Evolutionary conservation across 2,113 vertebrate species (phyloP), one percentile per base, ranked within the genome.

Genomic region (Epinephelus moara): DNA sequence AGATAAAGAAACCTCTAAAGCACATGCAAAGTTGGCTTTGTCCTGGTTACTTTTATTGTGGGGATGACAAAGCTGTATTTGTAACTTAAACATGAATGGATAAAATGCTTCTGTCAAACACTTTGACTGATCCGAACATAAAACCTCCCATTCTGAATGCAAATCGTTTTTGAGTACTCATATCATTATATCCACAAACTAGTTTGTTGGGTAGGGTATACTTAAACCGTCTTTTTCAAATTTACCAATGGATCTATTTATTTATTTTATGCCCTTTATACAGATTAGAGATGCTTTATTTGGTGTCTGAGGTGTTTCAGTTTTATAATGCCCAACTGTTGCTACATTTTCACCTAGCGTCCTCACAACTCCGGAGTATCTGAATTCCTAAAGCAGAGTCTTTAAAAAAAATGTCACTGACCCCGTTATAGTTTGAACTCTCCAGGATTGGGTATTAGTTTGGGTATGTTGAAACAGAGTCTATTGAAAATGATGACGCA

Each of bases 11-110:
- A 64, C 37, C 2, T 13, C 4, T 33, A 61, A 86, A 82, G 23
- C 66, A 42, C 62, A 56, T 17, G 70, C 25, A 76, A 88, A 69
- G 11, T 70, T 19, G 15, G 8, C 55, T 50, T 75, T 59, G 70
- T 53, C 40, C n/a, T 0, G 3, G 14, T 30, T 30, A 19, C 2
- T 33, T 56, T 15, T 37, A 72, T 68, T 23, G 23, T 6, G 1
- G 9, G 21, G 19, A 19, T 3, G 45, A 25, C 50, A 59, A 49
- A 25, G 27, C 12, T 12, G 21, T 21, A 9, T 21, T 42, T 15
- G 40, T 27, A 37, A 8, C 21, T 40, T 50, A 18, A 63, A 49
- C 56, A 5, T 49, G 27, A 59, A 47, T 30, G 10, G 10, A 57
- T 18, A 45, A 56, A 45, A 47, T 37, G 0, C 13, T 10, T 52